Percentiles rank a stretch among this genome's conserved stretches.
phyloP scores from a whole-genome alignment of 2,113 vertebrate genomes.

The Oncorhynchus clarkii region DNA sequence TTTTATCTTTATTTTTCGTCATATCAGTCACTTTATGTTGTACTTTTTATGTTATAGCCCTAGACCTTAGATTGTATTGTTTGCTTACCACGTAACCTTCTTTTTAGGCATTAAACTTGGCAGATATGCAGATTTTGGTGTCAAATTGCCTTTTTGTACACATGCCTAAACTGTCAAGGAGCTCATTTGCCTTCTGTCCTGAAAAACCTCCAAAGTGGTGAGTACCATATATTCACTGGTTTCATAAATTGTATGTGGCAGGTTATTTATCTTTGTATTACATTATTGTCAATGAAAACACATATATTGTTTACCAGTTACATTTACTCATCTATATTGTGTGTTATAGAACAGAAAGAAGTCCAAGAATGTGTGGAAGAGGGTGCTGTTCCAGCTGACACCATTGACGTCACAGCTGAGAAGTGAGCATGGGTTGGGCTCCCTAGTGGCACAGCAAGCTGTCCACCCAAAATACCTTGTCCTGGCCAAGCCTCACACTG shows the following conservation, averaged over 20 bases:
- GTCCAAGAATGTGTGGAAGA: conserved; percentile 1
- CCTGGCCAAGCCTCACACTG: background rate
- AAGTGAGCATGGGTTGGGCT: background rate
- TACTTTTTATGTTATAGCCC: background rate
- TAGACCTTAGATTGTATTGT: background rate
- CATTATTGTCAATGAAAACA: background rate
- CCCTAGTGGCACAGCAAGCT: background rate
- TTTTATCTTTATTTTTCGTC: background rate
- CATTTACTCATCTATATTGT: too few species aligned
- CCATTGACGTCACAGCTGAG: background rate
- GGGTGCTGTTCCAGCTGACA: conserved; percentile 8
- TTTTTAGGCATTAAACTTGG: background rate
- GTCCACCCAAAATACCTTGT: background rate
- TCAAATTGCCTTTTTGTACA: background rate
- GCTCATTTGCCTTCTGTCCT: conserved; percentile 27
- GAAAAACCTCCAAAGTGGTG: conserved; percentile 8
- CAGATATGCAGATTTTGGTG: background rate
- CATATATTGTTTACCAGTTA: background rate
- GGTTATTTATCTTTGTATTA: background rate
- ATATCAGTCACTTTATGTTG: background rate
- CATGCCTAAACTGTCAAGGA: conserved; percentile 33
- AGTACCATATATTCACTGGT: background rate
- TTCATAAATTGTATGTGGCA: background rate
- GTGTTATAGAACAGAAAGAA: conserved; percentile 18
- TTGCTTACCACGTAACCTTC: background rate